Conservation (phyloP, 2,113 vertebrate species). For the Solea solea region DNA sequence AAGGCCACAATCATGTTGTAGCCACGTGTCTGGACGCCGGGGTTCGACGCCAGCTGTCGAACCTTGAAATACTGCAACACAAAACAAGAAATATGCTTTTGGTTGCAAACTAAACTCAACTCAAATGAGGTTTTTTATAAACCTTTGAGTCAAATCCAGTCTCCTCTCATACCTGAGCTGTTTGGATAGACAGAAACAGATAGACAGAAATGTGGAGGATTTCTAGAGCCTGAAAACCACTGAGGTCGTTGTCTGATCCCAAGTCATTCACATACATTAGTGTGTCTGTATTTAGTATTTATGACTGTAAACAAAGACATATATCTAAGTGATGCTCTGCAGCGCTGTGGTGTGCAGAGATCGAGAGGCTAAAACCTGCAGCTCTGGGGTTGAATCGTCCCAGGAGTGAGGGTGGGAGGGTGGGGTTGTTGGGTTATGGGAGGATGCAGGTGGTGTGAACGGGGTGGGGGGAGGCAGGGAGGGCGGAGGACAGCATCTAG, state of each 20-base stretch:
- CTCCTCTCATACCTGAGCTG: slow-evolving; percentile 40
- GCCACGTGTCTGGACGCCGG: neutral
- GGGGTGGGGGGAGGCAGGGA: slow-evolving; percentile 26
- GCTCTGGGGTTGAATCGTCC: slow-evolving; percentile 46
- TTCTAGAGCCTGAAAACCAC: slow-evolving; percentile 1
- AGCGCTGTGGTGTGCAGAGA: neutral
- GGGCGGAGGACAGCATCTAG: slow-evolving; percentile 11
- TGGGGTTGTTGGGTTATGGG: slow-evolving; percentile 10
- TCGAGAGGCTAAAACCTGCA: slow-evolving; percentile 32
- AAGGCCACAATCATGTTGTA: slow-evolving; percentile 21
- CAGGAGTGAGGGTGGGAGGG: slow-evolving; percentile 30
- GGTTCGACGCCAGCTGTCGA: neutral
- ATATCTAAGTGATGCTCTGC: slow-evolving; percentile 8
- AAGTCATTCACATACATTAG: too few relatives aligned
- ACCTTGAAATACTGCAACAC: slow-evolving; percentile 4
- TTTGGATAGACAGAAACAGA: slow-evolving; percentile 10
- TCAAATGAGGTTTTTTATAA: slow-evolving; percentile 61
- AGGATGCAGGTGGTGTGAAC: slow-evolving; percentile 36
- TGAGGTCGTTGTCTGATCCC: neutral
- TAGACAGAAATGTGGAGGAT: neutral
- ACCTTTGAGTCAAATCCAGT: slow-evolving; percentile 49
- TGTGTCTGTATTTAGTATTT: slow-evolving; percentile 21
- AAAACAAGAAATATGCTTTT: slow-evolving; percentile 17
- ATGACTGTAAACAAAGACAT: slow-evolving; percentile 29
- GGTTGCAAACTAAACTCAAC: slow-evolving; percentile 32